Percentiles rank a stretch among this genome's conserved stretches.
Evolutionary conservation across 1,140 invertebrate species (phyloP).

Genomic region (Manduca sexta): DNA sequence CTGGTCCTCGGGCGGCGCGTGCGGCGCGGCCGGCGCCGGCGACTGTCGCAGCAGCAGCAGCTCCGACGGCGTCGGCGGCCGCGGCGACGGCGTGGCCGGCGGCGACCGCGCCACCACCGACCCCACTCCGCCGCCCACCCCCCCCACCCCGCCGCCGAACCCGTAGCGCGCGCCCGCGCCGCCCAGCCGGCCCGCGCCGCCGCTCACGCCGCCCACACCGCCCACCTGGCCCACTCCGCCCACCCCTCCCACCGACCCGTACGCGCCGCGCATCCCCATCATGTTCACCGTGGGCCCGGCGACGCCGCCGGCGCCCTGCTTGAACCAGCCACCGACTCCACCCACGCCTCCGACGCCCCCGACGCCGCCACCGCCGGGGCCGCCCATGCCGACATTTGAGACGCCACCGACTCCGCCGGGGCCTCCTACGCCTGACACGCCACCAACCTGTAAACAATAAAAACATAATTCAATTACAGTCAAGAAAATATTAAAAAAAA

Average conservation of each 20-base stretch:
- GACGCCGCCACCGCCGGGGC: constrained; percentile 12
- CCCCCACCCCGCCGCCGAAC: constrained; percentile 49
- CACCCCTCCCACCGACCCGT: constrained; percentile 30
- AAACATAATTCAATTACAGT: too few species aligned
- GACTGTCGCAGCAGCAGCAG: constrained; percentile 76
- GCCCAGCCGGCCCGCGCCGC: constrained; percentile 36
- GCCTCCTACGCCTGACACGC: constrained; percentile 46
- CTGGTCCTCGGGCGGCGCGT: constrained; percentile 81
- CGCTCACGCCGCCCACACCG: constrained; percentile 29
- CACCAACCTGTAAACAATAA: constrained; percentile 38
- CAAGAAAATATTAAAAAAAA: not conserved
- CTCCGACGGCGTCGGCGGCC: constrained; percentile 57
- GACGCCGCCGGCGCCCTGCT: constrained; percentile 22
- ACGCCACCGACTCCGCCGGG: constrained; percentile 32
- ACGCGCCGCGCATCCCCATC: constrained; percentile 21
- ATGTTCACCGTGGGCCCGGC: constrained; percentile 19
- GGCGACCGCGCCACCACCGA: constrained; percentile 83
- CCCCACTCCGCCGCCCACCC: constrained; percentile 44
- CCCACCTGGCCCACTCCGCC: constrained; percentile 26
- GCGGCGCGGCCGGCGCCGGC: constrained; percentile 77
- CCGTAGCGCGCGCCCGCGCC: constrained; percentile 32
- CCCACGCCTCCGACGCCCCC: constrained; percentile 14
- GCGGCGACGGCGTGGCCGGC: constrained; percentile 78
- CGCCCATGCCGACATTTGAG: constrained; percentile 35
- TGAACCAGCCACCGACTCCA: constrained; percentile 19